phyloP scores from a whole-genome alignment of 2,888 invertebrate species.

The Dicroscelio sp. region DNA sequence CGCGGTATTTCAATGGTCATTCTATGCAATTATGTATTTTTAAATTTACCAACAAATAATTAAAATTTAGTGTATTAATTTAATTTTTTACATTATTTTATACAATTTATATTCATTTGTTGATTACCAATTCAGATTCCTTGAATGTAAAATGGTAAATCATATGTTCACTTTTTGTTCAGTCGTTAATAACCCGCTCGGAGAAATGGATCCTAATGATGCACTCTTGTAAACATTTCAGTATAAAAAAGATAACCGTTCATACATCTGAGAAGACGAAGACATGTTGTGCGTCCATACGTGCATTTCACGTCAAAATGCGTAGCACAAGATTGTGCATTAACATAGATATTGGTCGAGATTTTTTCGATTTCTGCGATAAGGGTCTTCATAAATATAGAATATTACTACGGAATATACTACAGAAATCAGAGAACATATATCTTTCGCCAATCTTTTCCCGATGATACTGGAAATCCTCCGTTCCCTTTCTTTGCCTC shows the following conservation, averaged over 20 bases:
- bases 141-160: too few species aligned
- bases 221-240: too few species aligned
- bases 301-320: conserved; percentile 57
- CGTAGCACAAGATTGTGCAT: conserved; percentile 46
- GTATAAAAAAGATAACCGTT: conserved; percentile 37
- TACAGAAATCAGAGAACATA: conserved; percentile 54
- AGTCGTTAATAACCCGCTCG: too few species aligned
- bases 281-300: conserved; percentile 28
- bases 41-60: too few species aligned
- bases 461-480: conserved; percentile 9
- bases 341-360: conserved; percentile 69
- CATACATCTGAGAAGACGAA: conserved; percentile 9
- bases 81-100: too few species aligned
- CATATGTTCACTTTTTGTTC: too few species aligned
- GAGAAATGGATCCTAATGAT: too few species aligned
- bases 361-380: conserved; percentile 59
- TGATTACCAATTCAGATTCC: too few species aligned
- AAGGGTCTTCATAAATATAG: conserved; percentile 71
- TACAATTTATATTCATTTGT: too few species aligned
- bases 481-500: not conserved
- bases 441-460: conserved; percentile 54
- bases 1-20: too few species aligned
- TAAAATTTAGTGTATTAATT: too few species aligned
- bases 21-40: too few species aligned
- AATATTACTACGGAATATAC: conserved; percentile 58